Percentiles rank a stretch among this genome's conserved stretches.
Evolutionary conservation across 2,113 vertebrate genomes (phyloP).

Genomic region (Stegostoma tigrinum): DNA sequence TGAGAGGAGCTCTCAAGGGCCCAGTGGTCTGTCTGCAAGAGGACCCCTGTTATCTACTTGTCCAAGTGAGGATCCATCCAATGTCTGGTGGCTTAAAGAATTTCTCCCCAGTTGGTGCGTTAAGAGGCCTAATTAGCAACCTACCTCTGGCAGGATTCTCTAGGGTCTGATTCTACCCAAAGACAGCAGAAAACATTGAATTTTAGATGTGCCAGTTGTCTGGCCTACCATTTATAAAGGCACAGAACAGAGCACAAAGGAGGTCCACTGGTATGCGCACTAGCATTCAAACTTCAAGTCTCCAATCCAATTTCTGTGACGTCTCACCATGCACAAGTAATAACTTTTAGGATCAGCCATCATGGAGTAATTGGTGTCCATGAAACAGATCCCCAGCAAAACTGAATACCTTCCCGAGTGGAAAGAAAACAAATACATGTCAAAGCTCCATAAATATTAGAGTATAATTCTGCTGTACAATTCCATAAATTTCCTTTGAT

Average conservation of each 20-base stretch:
- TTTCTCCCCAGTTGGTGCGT: no score
- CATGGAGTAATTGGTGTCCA: background rate
- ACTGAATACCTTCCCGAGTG: background rate
- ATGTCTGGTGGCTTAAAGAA: no score
- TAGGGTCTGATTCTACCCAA: no score
- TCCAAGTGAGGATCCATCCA: no score
- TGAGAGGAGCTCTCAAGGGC: no score
- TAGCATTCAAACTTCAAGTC: background rate
- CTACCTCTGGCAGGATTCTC: no score
- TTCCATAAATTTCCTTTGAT: background rate
- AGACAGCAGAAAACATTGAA: no score
- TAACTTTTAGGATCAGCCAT: background rate
- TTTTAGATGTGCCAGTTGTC: background rate
- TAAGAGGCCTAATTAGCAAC: no score
- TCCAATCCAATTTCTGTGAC: background rate
- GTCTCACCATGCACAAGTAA: background rate
- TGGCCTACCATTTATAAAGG: background rate
- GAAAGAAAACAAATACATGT: background rate
- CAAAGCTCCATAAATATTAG: background rate
- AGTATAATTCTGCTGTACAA: background rate
- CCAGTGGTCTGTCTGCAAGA: no score
- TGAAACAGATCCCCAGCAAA: background rate
- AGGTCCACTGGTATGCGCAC: background rate
- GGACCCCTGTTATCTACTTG: no score
- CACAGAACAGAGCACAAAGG: background rate